Base-by-base conservation (phyloP, 2,888 invertebrate species). In the Patella ulyssiponensis region DNA sequence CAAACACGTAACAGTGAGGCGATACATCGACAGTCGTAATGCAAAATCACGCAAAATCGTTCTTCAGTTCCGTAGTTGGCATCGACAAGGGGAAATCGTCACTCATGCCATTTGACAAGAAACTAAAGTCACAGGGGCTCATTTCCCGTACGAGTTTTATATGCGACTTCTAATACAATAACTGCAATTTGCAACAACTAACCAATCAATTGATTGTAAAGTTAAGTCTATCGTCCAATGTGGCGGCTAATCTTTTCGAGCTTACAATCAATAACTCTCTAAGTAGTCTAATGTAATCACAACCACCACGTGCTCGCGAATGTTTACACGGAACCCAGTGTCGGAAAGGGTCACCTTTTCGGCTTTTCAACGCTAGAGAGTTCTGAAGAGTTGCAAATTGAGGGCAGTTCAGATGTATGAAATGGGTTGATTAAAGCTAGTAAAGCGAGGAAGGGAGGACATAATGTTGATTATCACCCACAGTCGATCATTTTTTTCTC, bases 131-230 rank as follows among this genome's bases (percentile, higher is more conserved):
- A 73, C 69, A 69, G 77, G 70, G 56, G 72, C 77, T 75, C 69
- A 80, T 80, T 80, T 80, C 80, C 80, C 80, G 76, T 71, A 44
- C 74, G 53, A 74, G 69, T 76, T 74, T 80, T 80, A 80, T 80
- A 80, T 80, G 77, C 77, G 73, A 64, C 74, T 77, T 76, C 77
- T 78, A 80, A 80, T 77, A 80, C 80, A 80, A 80, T 80, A 76
- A 78, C 80, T 80, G 80, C 77, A 76, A 80, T 80, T 80, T 80
- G 77, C 80, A 73, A 80, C 80, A 77, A 74, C 76, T 77, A 76
- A 74, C 80, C 80, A 80, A 80, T 80, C 77, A 80, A 77, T 80
- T 75, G 76, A 71, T 33, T 44, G 53, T 27, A 77, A 71, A 44
- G n/a, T 44, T 51, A 54, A 51, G 69, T 71, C 33, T 70, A 76